These are phyloP conservation scores for Trichomalopsis sarcophagae DNA, from an alignment of 1,140 invertebrate species.

Conservation along the genomic window DNA sequence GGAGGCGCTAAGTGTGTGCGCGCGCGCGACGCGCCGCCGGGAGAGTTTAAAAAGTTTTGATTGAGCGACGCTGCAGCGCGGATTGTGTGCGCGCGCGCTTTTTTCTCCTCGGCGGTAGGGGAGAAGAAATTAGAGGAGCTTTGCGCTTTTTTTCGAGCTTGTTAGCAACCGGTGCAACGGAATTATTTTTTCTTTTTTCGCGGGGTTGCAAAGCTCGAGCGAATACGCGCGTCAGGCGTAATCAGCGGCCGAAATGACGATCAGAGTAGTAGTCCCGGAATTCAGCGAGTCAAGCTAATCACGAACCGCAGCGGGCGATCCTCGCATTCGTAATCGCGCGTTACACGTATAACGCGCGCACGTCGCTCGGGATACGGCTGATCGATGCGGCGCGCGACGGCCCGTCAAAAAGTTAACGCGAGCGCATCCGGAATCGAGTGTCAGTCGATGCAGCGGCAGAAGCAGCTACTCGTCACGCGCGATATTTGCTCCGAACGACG, in stretches of 20 bases:
- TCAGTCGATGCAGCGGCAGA: background rate
- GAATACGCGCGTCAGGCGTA: no score
- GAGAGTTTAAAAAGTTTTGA: slow-evolving; percentile 7
- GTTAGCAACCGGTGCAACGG: no score
- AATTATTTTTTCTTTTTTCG: no score
- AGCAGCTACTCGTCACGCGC: background rate
- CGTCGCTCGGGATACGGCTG: background rate
- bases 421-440: background rate
- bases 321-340: slow-evolving; percentile 13
- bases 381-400: background rate
- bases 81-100: background rate
- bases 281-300: no score
- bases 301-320: no score
- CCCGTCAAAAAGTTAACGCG: slow-evolving; percentile 21
- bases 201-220: no score
- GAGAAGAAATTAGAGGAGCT: background rate
- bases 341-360: background rate
- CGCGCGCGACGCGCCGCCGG: background rate
- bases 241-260: no score
- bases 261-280: no score
- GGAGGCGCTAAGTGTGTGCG: background rate
- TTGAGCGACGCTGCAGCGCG: background rate
- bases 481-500: background rate
- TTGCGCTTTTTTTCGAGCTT: background rate
- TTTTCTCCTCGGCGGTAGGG: background rate